Conservation (phyloP, 2,797 vertebrate genomes). For the Gymnoscopelus braueri region DNA sequence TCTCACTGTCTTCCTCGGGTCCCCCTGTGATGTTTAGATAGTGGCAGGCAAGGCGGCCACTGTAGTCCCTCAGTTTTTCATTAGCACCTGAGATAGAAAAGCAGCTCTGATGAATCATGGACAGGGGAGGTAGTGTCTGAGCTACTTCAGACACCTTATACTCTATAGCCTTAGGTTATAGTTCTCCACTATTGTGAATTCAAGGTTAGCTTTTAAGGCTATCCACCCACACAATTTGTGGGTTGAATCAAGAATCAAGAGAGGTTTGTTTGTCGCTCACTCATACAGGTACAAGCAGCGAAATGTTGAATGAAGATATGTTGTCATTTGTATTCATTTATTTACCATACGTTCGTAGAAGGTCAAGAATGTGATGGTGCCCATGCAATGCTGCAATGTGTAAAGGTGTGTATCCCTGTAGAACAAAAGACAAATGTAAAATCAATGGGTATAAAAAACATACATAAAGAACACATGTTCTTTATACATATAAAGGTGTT, state of each 20-base stretch:
- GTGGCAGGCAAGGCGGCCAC: constrained; percentile 78
- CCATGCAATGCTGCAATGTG: constrained; percentile 85
- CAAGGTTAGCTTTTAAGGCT: neutral
- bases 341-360: constrained; percentile 81
- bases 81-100: constrained; percentile 76
- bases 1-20: constrained; percentile 59
- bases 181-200: neutral
- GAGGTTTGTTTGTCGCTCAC: no score
- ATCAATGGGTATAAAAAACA: neutral
- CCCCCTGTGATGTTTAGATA: constrained; percentile 73
- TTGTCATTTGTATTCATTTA: neutral
- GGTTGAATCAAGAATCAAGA: neutral
- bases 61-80: constrained; percentile 83
- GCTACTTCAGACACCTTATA: constrained; percentile 26
- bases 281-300: no score
- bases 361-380: constrained; percentile 78
- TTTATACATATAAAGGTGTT: neutral
- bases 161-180: constrained; percentile 8
- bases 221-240: neutral
- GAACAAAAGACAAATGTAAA: constrained; percentile 12
- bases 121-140: constrained; percentile 20
- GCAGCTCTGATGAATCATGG: constrained; percentile 18
- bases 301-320: no score
- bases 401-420: constrained; percentile 84
- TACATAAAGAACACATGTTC: neutral